These are phyloP conservation scores for Aurelia sp. DNA, from an alignment of 30 jellyfish, hydroid and myxozoan species.

Conservation along the genomic window DNA sequence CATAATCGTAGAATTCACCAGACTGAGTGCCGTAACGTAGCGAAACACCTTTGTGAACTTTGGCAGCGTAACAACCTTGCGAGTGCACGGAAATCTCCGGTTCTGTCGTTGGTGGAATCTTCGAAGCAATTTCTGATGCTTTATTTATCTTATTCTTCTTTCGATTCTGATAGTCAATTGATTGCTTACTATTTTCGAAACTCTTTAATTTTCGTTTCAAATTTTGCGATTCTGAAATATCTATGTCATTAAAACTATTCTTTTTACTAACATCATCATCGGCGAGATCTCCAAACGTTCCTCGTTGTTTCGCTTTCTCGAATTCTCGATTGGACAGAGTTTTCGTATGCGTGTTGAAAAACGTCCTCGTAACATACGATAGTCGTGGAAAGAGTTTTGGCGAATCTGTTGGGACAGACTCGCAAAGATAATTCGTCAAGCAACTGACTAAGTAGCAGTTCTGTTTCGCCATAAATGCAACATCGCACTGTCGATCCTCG, in stretches of 20 bases:
- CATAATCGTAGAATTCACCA: constrained; percentile 97
- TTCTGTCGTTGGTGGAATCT: background rate
- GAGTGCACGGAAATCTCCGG: constrained; percentile 40
- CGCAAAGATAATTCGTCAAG: constrained; percentile 81
- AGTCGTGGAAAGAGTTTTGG: constrained; percentile 82
- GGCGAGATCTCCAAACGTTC: constrained; percentile 61
- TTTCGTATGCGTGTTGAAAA: constrained; percentile 42
- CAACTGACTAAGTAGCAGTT: constrained; percentile 94
- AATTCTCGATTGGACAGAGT: constrained; percentile 9
- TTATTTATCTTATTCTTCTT: constrained; percentile 40
- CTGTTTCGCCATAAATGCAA: constrained; percentile 93
- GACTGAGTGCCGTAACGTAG: constrained; percentile 94
- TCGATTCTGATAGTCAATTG: constrained; percentile 5
- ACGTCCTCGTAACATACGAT: constrained; percentile 76
- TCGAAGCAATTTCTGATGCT: background rate
- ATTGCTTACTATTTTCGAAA: constrained; percentile 23
- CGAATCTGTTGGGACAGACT: constrained; percentile 85
- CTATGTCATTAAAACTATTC: constrained; percentile 17
- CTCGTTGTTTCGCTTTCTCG: constrained; percentile 16
- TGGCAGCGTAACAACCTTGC: constrained; percentile 86
- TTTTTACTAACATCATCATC: constrained; percentile 18
- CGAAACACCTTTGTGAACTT: constrained; percentile 87
- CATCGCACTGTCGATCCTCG: constrained; percentile 92
- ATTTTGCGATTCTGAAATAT: constrained; percentile 36
- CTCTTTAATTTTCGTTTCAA: constrained; percentile 31